Base-by-base conservation (phyloP, 2,888 invertebrate species). In the Hypena proboscidalis region DNA sequence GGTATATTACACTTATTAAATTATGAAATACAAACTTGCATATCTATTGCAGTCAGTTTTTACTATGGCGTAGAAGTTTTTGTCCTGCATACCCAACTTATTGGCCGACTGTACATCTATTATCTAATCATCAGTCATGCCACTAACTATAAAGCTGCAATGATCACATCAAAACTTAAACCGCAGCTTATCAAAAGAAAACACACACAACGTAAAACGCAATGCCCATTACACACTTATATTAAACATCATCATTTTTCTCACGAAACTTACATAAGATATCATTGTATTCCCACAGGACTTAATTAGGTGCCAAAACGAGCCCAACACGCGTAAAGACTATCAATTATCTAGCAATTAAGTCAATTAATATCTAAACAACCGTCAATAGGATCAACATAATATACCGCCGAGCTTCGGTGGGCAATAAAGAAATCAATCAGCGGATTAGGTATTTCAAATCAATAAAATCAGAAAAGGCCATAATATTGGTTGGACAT, bases 351-450 rank as follows among this genome's bases (percentile, higher is more conserved):
- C 61, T 64, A 71, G 81, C 85, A 85, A 88, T 89, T 85, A 83
- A 75, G 73, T 79, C 81, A 80, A 86, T 89, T 86, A 83, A 83
- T 80, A 73, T 71, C 71, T 77, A 81, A 81, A 83, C 80, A 82
- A 86, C 80, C 67, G 67, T 80, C 79, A 77, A 86, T 82, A 82
- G 76, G 82, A 84, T 76, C 81, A 80, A 82, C 80, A 82, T 80
- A 78, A 76, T 78, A 73, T 60, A 67, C 67, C 71, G 56, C 57
- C 75, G 77, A 74, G 75, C 75, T 71, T 77, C 77, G 74, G 75
- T 64, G 63, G 74, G 85, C 89, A 86, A 88, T 90, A 90, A 90
- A 89, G 88, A 88, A 90, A 90, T 90, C 90, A 90, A 90, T 90
- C 89, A 88, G 81, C 67, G 79, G 78, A 88, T 89, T 89, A 88